Base-by-base conservation (phyloP, 2,113 vertebrate species). In the Laterallus jamaicensis region DNA sequence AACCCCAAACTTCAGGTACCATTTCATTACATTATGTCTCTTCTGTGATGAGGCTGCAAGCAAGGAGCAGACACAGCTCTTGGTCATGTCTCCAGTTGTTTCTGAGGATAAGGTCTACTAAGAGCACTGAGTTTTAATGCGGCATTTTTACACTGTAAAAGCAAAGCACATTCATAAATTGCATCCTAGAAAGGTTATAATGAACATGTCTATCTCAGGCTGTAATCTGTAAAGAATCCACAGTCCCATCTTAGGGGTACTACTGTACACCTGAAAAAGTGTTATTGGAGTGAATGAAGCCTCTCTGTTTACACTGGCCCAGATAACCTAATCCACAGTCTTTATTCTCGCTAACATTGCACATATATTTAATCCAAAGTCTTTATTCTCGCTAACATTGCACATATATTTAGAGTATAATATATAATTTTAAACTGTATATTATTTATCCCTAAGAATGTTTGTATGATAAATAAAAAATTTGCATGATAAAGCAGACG, bases 391-490 rank as follows among this genome's bases (percentile, higher is more conserved):
- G 90, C 55, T 50, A 73, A 55, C 28, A 49, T 32, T 84, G 69
- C 74, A 76, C 20, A 39, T 74, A 8, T 86, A 70, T 79, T 93
- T 91, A 67, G 49, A 79, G 35, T 58, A 89, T 70, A 86, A 60
- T 49, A 63, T 90, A 66, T 66, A 55, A 64, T 84, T 97, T 92
- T 31, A 90, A 93, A 95, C 76, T 75, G 29, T 88, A 32, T 95
- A 88, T 96, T 96, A 90, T 97, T 98, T 97, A 92, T 97, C 92
- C 40, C 25, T 66, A 58, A 90, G 59, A 88, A 88, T 89, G 86
- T 97, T 96, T 96, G 85, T 82, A 86, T 93, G 82, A 97, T 93
- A 98, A 98, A 97, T 88, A 97, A 97, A 95, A 95, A 83, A 94
- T 97, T 97, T 95, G 96, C 97, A 97, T 97, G 74, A 96, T 93